A percentile compares a stretch with the other conserved stretches of the same genome.
Evolutionary conservation across 2,888 invertebrate genomes (phyloP).

Genomic region (Limnephilus marmoratus): DNA sequence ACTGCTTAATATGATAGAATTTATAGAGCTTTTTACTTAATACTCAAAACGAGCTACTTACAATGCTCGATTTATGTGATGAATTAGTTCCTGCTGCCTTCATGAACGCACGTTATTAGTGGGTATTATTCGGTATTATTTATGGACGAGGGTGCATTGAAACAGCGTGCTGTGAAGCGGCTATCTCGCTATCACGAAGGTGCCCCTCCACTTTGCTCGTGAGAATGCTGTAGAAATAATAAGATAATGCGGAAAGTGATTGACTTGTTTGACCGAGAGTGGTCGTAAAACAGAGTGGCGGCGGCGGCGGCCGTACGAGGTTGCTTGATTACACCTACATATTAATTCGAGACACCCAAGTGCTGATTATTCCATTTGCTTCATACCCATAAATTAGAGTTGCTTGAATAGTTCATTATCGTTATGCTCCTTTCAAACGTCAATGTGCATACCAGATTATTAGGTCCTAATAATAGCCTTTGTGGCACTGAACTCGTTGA

Average conservation of each 20-base stretch:
- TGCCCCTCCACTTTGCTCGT: background rate
- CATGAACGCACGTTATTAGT: background rate
- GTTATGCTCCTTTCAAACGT: background rate
- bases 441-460: background rate
- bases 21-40: background rate
- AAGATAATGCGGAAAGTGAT: conserved; percentile 10
- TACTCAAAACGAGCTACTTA: background rate
- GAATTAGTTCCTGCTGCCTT: background rate
- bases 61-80: background rate
- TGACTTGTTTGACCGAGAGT: conserved; percentile 16
- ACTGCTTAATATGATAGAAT: background rate
- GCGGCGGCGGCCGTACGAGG: background rate
- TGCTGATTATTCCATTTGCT: conserved; percentile 2
- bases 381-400: background rate
- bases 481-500: background rate
- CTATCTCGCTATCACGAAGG: background rate
- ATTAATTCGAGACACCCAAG: background rate
- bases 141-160: background rate
- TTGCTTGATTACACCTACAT: background rate
- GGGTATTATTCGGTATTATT: background rate
- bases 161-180: background rate
- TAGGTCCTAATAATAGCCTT: background rate
- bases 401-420: conserved; percentile 2
- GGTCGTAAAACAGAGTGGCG: conserved; percentile 5
- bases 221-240: background rate